These are phyloP conservation scores for Cactoblastis cactorum DNA, from an alignment of 2,888 invertebrate genomes.

Conservation along the genomic window DNA sequence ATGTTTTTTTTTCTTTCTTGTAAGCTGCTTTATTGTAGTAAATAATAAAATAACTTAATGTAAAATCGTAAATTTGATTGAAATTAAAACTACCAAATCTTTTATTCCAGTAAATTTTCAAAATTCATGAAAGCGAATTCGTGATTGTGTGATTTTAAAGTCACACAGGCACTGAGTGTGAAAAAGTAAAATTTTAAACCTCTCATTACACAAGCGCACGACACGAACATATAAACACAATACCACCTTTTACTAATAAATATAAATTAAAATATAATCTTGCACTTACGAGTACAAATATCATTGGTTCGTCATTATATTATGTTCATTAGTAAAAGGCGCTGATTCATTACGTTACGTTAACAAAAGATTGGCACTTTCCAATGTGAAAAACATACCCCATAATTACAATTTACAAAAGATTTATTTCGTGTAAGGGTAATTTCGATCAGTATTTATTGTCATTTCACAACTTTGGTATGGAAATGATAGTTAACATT, in stretches of 20 bases:
- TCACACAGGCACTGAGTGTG: too few species aligned
- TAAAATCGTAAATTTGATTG: too few species aligned
- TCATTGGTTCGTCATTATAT: conserved; percentile 3
- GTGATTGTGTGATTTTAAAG: too few species aligned
- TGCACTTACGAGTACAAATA: background rate
- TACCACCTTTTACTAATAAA: conserved; percentile 8
- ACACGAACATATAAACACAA: background rate
- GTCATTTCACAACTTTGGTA: conserved; percentile 67
- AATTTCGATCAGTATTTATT: conserved; percentile 47
- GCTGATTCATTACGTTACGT: conserved; percentile 14
- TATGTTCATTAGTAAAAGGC: conserved; percentile 13
- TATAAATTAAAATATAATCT: conserved; percentile 3
- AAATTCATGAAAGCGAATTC: too few species aligned
- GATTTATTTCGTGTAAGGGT: conserved; percentile 29
- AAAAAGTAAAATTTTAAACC: too few species aligned
- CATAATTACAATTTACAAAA: conserved; percentile 20
- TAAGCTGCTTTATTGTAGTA: too few species aligned
- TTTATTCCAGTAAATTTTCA: too few species aligned
- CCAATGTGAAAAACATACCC: conserved; percentile 10
- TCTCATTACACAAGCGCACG: background rate
- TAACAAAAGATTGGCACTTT: conserved; percentile 16
- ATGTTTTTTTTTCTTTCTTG: too few species aligned
- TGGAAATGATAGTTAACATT: conserved; percentile 21
- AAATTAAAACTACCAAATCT: too few species aligned
- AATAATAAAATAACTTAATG: too few species aligned